A percentile compares a stretch with the other conserved stretches of the same genome.
Evolutionary conservation across 2,888 invertebrate species (phyloP).

Genomic region (Drosophila eohydei): DNA sequence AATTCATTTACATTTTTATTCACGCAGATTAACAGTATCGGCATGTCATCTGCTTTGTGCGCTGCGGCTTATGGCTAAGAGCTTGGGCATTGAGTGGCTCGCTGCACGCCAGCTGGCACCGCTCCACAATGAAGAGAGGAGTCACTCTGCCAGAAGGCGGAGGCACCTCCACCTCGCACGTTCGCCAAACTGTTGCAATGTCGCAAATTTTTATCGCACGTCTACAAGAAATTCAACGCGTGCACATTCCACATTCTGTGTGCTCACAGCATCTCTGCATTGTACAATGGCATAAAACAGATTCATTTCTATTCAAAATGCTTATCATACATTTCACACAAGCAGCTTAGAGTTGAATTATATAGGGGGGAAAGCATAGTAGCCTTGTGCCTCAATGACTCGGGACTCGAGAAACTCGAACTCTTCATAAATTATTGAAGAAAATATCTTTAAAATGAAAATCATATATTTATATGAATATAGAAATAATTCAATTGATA

Average conservation of each 20-base stretch:
- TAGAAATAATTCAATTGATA: not conserved
- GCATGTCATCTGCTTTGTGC: constrained; percentile 79
- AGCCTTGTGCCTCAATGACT: too few species aligned
- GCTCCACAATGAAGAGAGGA: constrained; percentile 23
- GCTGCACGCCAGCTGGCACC: constrained; percentile 50
- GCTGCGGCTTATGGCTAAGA: constrained; percentile 74
- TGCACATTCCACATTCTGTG: constrained; percentile 80
- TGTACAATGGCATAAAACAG: constrained; percentile 37
- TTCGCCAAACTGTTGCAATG: constrained; percentile 81
- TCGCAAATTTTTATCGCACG: constrained; percentile 84
- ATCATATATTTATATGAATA: too few species aligned
- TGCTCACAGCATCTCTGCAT: constrained; percentile 58
- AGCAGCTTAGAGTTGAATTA: too few species aligned
- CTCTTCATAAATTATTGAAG: too few species aligned
- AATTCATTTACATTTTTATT: constrained; percentile 84
- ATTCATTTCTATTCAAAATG: not conserved
- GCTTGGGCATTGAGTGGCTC: constrained; percentile 61
- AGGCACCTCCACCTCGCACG: constrained; percentile 55
- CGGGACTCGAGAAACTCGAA: too few species aligned
- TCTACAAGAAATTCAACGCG: constrained; percentile 82
- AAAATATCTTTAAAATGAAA: too few species aligned
- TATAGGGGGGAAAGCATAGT: too few species aligned
- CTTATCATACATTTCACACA: not conserved
- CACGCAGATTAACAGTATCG: constrained; percentile 83
- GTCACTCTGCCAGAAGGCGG: constrained; percentile 8